phyloP scores from a whole-genome alignment of 2,113 vertebrate species.

The Hemibagrus wyckioides region DNA sequence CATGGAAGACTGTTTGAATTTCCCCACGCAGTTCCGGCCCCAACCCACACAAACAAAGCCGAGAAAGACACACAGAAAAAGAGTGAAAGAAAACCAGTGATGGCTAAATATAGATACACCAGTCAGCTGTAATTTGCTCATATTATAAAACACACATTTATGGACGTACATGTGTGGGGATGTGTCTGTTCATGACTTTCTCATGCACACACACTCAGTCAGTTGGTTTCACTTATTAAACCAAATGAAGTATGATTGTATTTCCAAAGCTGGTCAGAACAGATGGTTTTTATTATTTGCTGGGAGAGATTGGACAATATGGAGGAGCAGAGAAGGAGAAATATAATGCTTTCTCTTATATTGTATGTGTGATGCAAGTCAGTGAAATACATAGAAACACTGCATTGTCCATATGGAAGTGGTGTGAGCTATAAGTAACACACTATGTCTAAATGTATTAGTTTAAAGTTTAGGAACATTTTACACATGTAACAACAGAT shows the following conservation, averaged over 20 bases:
- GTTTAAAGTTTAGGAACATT: not conserved
- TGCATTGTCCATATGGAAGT: not conserved
- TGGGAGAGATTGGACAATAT: constrained; percentile 57
- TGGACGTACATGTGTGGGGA: constrained; percentile 47
- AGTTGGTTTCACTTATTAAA: constrained; percentile 71
- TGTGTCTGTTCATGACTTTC: constrained; percentile 49
- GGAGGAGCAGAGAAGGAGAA: constrained; percentile 45
- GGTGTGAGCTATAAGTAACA: not conserved
- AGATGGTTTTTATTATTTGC: constrained; percentile 65
- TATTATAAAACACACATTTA: constrained; percentile 50
- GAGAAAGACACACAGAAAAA: constrained; percentile 33
- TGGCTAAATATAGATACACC: constrained; percentile 61
- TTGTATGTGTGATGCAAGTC: constrained; percentile 23
- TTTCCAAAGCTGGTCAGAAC: constrained; percentile 68
- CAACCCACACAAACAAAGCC: constrained; percentile 48
- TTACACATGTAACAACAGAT: not conserved
- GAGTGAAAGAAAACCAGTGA: constrained; percentile 10
- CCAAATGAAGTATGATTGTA: constrained; percentile 65
- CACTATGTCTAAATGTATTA: not conserved
- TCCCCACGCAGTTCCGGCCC: constrained; percentile 44
- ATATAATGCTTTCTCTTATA: constrained; percentile 9
- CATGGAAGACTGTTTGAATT: constrained; percentile 57
- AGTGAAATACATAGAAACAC: not conserved
- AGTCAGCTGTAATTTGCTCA: constrained; percentile 54
- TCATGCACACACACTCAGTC: constrained; percentile 49